These are phyloP conservation scores for Heliconius hortense DNA, from an alignment of 2,888 invertebrate species.

Conservation along the genomic window DNA sequence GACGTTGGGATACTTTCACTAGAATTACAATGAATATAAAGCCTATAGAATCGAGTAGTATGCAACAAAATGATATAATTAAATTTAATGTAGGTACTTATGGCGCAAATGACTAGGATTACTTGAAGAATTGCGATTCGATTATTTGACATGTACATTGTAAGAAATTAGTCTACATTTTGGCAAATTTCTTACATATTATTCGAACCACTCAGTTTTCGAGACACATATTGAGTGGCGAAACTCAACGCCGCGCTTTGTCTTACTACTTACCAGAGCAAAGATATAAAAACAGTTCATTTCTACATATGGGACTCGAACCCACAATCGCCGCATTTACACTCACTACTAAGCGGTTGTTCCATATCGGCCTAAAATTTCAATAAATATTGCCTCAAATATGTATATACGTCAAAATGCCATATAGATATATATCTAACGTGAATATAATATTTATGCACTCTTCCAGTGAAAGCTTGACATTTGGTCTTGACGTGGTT, in stretches of 20 bases:
- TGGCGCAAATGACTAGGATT: neutral
- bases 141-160: neutral
- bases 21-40: neutral
- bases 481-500: constrained; percentile 56
- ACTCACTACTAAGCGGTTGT: neutral
- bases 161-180: neutral
- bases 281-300: neutral
- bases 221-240: neutral
- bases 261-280: neutral
- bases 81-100: neutral
- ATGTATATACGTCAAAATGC: constrained; percentile 17
- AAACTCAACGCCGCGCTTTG: neutral
- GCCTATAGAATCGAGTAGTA: neutral
- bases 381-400: neutral
- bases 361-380: neutral
- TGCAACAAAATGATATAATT: neutral
- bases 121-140: neutral
- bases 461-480: constrained; percentile 53
- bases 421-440: constrained; percentile 27
- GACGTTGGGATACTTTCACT: neutral
- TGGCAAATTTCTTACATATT: too few species aligned
- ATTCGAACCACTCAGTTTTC: too few species aligned
- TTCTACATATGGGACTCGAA: neutral
- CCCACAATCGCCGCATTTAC: neutral
- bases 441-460: constrained; percentile 32